Base-by-base conservation (phyloP, 2,797 vertebrate genomes). In the Epinephelus coioides region DNA sequence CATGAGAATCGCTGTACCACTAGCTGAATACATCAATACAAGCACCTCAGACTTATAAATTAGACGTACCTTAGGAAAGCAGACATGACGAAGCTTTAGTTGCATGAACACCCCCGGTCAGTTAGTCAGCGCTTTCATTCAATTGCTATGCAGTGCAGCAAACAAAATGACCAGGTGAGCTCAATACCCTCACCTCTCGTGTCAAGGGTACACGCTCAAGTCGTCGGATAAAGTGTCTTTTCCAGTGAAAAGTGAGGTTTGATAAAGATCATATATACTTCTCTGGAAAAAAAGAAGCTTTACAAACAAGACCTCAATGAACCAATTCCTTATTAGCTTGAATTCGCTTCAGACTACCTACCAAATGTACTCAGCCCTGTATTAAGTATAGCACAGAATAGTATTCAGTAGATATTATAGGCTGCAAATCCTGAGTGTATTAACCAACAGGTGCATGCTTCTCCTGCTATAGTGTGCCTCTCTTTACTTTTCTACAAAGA, bases 391-490 rank as follows among this genome's bases (percentile, higher is more conserved):
- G 59, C 49, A 47, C 69, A 78, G 38, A 76, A 17, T 43, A 79
- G 72, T 74, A 65, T 65, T 76, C 19, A 79, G 60, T 81, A 79
- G 56, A 85, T 64, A 54, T 40, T 56, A 64, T 61, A 83, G 84
- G 82, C 89, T 84, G 83, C 67, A 79, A 56, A 80, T 74, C 38
- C 66, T 60, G 79, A 86, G 86, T 25, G 17, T 82, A 77, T 71
- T 82, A 82, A 88, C 78, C 69, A 55, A 68, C 59, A 83, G 89
- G 93, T 95, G 96, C 96, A 97, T 96, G 97, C 92, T 60, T 73
- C 80, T 79, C 76, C 74, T 64, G 73, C 79, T 90, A 64, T 86
- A 44, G 75, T 82, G 85, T 90, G 91, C 81, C 80, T 90, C 77
- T 81, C 62, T 75, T 83, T 75, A 81, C 55, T 64, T 54, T 77